A percentile compares a stretch with the other conserved stretches of the same genome.
These are phyloP conservation scores for Galago senegalensis DNA, from an alignment of 2,797 vertebrate genomes.

Conservation along the genomic window DNA sequence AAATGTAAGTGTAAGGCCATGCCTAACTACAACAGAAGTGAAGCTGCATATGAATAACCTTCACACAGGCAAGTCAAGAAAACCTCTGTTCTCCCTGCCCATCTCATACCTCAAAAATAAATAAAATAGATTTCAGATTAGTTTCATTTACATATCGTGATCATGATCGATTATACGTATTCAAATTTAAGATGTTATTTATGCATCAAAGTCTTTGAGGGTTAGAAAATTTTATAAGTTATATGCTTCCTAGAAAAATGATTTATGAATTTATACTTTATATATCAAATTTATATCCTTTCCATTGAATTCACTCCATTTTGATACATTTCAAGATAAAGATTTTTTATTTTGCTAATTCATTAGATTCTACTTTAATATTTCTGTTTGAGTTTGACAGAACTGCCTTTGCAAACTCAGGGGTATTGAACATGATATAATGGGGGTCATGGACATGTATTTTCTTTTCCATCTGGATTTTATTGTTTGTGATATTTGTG, in stretches of 20 bases:
- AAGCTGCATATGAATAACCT: not conserved
- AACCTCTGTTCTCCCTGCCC: not conserved
- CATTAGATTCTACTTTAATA: not conserved
- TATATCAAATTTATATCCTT: not conserved
- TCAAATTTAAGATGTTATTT: slow-evolving; percentile 17
- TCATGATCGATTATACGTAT: not conserved
- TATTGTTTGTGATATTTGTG: not conserved
- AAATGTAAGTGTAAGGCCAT: not conserved
- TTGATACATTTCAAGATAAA: not conserved
- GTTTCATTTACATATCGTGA: not conserved
- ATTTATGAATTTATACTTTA: not conserved
- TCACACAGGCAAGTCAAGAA: not conserved
- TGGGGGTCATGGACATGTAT: not conserved
- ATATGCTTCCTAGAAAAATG: not conserved
- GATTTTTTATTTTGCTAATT: not conserved
- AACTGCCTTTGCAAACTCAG: not conserved
- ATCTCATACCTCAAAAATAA: not conserved
- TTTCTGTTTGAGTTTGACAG: not conserved
- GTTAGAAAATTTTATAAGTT: not conserved
- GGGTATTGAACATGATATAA: not conserved
- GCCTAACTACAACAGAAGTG: not conserved
- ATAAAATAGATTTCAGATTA: not conserved
- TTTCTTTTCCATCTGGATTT: not conserved
- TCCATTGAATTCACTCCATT: not conserved
- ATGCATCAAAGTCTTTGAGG: not conserved